phyloP scores from a whole-genome alignment of 2,797 vertebrate species.

The Zenarchopterus dispar region DNA sequence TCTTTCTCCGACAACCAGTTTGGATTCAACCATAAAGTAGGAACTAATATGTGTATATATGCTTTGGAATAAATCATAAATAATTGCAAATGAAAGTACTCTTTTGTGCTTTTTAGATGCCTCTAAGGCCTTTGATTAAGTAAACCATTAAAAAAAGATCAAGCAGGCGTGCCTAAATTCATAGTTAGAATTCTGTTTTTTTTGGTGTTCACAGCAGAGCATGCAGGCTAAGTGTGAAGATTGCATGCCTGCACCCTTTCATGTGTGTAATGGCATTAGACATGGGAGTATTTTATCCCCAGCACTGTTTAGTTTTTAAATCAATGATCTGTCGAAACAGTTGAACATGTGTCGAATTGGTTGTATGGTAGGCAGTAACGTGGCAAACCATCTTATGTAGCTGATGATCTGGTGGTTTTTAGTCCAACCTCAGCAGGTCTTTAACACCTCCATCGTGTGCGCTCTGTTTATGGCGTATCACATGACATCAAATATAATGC shows the following conservation, averaged over 20 bases:
- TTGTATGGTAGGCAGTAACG: background rate
- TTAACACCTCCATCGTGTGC: background rate
- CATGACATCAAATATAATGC: background rate
- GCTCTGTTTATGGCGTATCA: background rate
- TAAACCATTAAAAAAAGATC: background rate
- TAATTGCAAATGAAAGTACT: background rate
- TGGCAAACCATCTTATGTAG: background rate
- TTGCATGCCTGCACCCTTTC: background rate
- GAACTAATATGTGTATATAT: background rate
- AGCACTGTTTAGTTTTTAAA: background rate
- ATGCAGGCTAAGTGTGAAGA: background rate
- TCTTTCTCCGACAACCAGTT: too few species aligned
- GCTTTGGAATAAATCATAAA: background rate
- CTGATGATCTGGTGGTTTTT: background rate
- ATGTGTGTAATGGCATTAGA: background rate
- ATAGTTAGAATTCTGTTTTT: background rate
- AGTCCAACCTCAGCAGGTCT: background rate
- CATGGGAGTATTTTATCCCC: background rate
- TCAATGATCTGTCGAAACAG: background rate
- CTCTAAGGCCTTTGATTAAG: background rate
- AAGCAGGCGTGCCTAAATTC: background rate
- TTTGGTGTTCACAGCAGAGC: background rate
- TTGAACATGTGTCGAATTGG: background rate
- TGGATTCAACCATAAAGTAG: background rate
- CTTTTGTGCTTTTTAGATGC: background rate